These are phyloP conservation scores for Oikopleura dioica DNA, from an alignment of 23 tunicate species.

Conservation along the genomic window DNA sequence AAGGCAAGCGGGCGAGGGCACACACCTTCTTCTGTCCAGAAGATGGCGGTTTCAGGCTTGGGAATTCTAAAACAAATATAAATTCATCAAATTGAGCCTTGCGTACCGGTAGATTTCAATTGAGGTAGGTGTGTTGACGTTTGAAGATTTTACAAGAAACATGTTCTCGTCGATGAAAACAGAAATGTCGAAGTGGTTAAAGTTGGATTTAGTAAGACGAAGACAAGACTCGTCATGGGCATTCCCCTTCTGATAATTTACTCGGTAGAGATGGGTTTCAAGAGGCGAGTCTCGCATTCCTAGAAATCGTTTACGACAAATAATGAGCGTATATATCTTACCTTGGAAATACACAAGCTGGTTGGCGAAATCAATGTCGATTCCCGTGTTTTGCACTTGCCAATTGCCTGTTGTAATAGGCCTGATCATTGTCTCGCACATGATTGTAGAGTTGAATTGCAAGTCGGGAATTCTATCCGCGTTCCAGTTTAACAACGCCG, in stretches of 20 bases:
- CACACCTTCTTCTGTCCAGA: too few species aligned
- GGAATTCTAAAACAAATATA: too few species aligned
- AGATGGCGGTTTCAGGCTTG: too few species aligned
- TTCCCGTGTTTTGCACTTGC: not conserved
- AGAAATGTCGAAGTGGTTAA: not conserved
- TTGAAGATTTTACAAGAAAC: not conserved
- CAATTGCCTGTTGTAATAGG: not conserved
- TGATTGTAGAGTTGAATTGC: not conserved
- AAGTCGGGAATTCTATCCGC: too few species aligned
- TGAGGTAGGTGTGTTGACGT: too few species aligned
- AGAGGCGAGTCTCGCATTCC: conserved; percentile 45
- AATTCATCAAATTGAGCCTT: too few species aligned
- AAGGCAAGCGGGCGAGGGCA: too few species aligned
- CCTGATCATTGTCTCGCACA: not conserved
- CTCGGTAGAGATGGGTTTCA: conserved; percentile 43
- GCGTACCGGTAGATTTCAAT: too few species aligned
- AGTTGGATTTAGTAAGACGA: not conserved
- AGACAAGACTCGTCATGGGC: too few species aligned
- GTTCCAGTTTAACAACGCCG: not conserved
- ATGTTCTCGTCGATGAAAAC: not conserved
- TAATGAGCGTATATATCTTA: too few species aligned
- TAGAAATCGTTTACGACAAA: conserved; percentile 14
- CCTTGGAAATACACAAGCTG: conserved; percentile 44
- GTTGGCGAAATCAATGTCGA: not conserved
- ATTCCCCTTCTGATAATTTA: conserved; percentile 14